phyloP scores from a whole-genome alignment of 2,113 vertebrate species.

The Tympanuchus pallidicinctus region DNA sequence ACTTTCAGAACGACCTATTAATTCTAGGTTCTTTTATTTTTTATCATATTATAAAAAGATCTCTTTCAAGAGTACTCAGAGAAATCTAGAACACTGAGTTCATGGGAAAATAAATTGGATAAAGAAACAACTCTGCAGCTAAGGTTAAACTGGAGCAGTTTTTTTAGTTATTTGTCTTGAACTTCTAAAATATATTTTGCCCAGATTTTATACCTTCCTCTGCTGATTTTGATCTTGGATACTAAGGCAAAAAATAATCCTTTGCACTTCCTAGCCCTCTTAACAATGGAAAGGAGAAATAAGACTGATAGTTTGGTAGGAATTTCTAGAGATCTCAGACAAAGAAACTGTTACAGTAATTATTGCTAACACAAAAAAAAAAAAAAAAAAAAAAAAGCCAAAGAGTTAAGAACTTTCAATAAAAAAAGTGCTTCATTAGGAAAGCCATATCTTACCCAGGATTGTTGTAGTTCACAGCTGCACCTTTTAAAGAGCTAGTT shows the following conservation, averaged over 20 bases:
- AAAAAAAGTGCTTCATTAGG: constrained; percentile 12
- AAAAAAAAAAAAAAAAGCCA: neutral
- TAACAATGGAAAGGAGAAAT: neutral
- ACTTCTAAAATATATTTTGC: neutral
- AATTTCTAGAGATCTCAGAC: neutral
- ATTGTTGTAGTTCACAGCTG: neutral
- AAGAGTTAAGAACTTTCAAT: neutral
- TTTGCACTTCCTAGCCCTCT: neutral
- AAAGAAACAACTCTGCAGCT: neutral
- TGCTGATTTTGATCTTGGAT: neutral
- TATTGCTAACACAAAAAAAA: neutral
- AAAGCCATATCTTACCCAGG: neutral
- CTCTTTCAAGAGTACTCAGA: neutral
- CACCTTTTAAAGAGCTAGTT: neutral
- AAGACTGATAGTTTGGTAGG: neutral
- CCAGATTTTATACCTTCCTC: neutral
- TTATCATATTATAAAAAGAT: neutral
- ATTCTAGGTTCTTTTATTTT: neutral
- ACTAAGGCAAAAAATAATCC: neutral
- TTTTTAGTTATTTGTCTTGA: neutral
- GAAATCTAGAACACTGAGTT: neutral
- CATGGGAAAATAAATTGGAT: neutral
- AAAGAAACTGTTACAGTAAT: neutral
- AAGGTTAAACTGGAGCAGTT: neutral
- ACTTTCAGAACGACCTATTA: no score